Evolutionary conservation across 1,140 invertebrate species (phyloP).

Genomic region (Philotrypesis tridentata): DNA sequence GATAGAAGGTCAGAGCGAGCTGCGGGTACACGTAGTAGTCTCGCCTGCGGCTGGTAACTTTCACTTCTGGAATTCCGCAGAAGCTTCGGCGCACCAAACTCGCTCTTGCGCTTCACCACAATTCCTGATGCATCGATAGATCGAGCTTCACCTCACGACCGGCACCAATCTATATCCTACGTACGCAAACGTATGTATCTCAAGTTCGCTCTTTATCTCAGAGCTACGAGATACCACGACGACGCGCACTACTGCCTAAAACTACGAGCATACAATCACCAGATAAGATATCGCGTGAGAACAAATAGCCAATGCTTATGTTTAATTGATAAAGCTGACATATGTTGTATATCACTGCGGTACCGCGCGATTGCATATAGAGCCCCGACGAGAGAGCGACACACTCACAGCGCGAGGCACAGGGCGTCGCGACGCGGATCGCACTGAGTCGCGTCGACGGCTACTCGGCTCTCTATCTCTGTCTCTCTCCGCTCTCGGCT

Average conservation of each 20-base stretch:
- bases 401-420: constrained; percentile 47
- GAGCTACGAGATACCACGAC: neutral
- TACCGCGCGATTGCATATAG: neutral
- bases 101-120: neutral
- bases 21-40: neutral
- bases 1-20: neutral
- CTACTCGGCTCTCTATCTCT: neutral
- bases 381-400: neutral
- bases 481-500: constrained; percentile 49
- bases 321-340: neutral
- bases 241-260: neutral
- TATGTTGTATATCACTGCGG: neutral
- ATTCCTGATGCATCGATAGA: neutral
- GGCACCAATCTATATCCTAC: neutral
- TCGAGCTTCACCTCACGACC: constrained; percentile 18
- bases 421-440: constrained; percentile 65
- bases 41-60: neutral
- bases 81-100: neutral
- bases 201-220: neutral
- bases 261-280: neutral
- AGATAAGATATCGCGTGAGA: neutral
- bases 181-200: neutral
- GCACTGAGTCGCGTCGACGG: constrained; percentile 57
- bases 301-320: neutral
- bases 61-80: constrained; percentile 22